Base-by-base conservation (phyloP, 2,888 invertebrate species). In the Anthophora plumipes region DNA sequence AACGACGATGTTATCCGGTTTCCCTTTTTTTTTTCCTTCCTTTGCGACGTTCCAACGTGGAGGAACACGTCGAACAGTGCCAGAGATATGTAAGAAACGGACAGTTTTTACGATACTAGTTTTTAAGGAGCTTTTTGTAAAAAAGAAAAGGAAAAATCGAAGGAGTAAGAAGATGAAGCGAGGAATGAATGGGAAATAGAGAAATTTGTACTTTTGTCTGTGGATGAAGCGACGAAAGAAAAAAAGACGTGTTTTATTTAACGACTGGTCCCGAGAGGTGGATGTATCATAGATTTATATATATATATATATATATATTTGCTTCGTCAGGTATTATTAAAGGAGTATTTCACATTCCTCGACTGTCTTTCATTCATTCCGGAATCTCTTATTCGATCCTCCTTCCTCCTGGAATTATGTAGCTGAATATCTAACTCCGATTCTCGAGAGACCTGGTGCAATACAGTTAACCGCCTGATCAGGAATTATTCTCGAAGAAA, bases 281-380 rank as follows among this genome's bases (percentile, higher is more conserved):
- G 59, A 80, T 87, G 88, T 83, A 87, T 83, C 79, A 87, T 84
- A 85, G 71, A 74, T 85, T 84, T 89, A 78, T 83, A 83, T 84
- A 78, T 67, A 66, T 48, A 64, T 87, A 78, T 80, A 82, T 63
- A 67, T 67, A 67, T 84, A 89, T 88, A 90, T 89, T 87, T 89
- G 87, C 88, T 89, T 88, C 85, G 84, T 85, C 82, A 86, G 80
- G 78, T 89, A 90, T 90, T 80, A 90, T 88, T 90, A 89, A 90
- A 89, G 76, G 71, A 86, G 72, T 84, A 88, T 85, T 84, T 82
- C 83, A 81, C 63, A 80, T 63, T 25, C 37, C 31, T 50, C 55
- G 55, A 31, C n/a, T 46, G 48, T 17, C 22, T 79, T 68, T 82
- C 64, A 82, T 77, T 52, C 57, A 7, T 12, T 46, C 55, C 20